Conservation (phyloP, 2,888 invertebrate genomes). For the Sphaeridia pumilis region DNA sequence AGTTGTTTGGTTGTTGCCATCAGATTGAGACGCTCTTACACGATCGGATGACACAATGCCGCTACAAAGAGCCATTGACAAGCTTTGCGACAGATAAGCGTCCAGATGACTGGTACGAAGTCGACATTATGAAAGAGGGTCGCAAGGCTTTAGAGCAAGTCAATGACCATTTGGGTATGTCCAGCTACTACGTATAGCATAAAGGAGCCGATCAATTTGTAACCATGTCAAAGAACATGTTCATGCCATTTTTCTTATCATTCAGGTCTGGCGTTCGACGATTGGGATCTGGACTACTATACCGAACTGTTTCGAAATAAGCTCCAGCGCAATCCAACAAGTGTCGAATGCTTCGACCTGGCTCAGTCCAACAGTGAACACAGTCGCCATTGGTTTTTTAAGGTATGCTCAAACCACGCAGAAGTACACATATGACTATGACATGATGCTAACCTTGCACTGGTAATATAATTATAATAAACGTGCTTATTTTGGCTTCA, state of each 20-base stretch:
- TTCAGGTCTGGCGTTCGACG: conserved; percentile 77
- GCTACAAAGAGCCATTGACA: conserved; percentile 54
- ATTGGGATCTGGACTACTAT: conserved; percentile 84
- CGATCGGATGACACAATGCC: conserved; percentile 89
- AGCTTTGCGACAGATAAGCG: conserved; percentile 47
- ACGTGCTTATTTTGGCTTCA: too few species aligned
- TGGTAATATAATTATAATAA: too few species aligned
- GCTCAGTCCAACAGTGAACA: conserved; percentile 98
- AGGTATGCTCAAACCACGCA: conserved; percentile 41
- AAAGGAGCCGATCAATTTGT: too few species aligned
- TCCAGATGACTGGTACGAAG: conserved; percentile 63
- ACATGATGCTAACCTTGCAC: not conserved
- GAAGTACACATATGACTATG: not conserved
- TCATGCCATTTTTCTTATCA: not conserved
- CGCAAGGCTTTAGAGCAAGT: conserved; percentile 67
- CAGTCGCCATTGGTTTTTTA: conserved; percentile 98
- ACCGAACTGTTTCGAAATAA: conserved; percentile 70
- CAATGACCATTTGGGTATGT: conserved; percentile 58
- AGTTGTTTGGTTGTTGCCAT: too few species aligned
- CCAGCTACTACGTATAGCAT: too few species aligned
- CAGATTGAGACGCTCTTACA: conserved; percentile 54
- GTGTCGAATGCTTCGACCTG: conserved; percentile 93
- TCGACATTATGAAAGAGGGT: conserved; percentile 69
- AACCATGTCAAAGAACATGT: too few species aligned
- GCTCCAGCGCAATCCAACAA: conserved; percentile 83